Evolutionary conservation across 2,797 vertebrate species (phyloP).

Genomic region (Halcyon chelicuti): DNA sequence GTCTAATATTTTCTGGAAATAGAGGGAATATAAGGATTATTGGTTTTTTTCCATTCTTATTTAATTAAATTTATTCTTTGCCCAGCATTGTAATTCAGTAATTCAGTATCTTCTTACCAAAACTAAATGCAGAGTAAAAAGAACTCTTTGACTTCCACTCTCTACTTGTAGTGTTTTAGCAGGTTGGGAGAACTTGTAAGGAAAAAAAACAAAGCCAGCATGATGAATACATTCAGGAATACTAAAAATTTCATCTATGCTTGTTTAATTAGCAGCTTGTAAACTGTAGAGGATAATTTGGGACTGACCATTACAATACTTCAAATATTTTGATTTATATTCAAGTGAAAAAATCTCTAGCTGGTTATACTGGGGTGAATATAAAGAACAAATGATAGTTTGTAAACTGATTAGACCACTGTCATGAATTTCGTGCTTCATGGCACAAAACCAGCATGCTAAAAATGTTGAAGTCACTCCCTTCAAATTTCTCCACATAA

Average conservation of each 20-base stretch:
- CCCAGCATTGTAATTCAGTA: not conserved
- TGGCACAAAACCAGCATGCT: not conserved
- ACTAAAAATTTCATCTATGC: not conserved
- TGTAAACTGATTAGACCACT: not conserved
- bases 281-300: not conserved
- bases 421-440: not conserved
- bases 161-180: not conserved
- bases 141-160: not conserved
- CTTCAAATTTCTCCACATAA: not conserved
- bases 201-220: not conserved
- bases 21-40: not conserved
- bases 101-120: not conserved
- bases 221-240: not conserved
- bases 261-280: not conserved
- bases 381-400: not conserved
- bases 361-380: not conserved
- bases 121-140: not conserved
- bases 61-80: not conserved
- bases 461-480: not conserved
- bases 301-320: not conserved
- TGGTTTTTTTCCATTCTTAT: not conserved
- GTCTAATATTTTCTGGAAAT: not conserved
- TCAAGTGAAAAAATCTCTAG: not conserved
- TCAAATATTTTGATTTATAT: not conserved
- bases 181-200: not conserved